These are phyloP conservation scores for Syngnathus acus DNA, from an alignment of 2,797 vertebrate genomes.

Conservation along the genomic window DNA sequence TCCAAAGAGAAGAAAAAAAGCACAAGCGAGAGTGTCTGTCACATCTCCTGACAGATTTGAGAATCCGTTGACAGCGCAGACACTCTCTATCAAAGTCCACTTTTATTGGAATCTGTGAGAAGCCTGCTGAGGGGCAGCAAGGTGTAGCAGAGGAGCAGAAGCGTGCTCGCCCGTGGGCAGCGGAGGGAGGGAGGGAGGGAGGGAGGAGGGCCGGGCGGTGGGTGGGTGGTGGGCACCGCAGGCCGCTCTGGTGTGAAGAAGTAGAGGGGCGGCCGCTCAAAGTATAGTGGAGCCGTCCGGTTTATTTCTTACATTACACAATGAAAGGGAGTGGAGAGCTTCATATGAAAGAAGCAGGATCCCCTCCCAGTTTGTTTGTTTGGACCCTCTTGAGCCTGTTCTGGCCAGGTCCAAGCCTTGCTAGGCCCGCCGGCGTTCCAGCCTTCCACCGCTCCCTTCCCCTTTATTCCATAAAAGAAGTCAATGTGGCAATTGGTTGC, in stretches of 20 bases:
- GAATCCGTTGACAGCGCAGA: neutral
- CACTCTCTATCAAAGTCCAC: neutral
- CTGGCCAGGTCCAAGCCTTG: no score
- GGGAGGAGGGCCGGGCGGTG: conserved; percentile 41
- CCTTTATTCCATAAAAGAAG: no score
- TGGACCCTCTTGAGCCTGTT: neutral
- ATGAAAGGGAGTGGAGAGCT: neutral
- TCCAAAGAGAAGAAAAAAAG: neutral
- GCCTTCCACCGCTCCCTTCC: no score
- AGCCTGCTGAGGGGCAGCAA: conserved; percentile 25
- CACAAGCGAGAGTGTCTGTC: neutral
- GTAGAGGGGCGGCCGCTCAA: conserved; percentile 10
- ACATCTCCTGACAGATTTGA: conserved; percentile 4
- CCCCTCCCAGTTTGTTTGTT: neutral
- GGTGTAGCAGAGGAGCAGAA: conserved; percentile 27
- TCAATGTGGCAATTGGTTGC: no score
- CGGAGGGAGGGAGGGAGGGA: no score
- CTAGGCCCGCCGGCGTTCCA: no score
- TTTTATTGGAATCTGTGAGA: neutral
- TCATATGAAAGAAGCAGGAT: neutral
- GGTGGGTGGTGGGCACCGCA: conserved; percentile 52
- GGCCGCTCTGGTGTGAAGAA: conserved; percentile 57
- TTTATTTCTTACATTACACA: conserved; percentile 10
- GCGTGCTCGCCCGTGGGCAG: conserved; percentile 16
- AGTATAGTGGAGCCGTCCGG: conserved; percentile 14